Percentiles rank a stretch among this genome's conserved stretches.
phyloP scores from a whole-genome alignment of 2,888 invertebrate genomes.

The Abrostola tripartita region DNA sequence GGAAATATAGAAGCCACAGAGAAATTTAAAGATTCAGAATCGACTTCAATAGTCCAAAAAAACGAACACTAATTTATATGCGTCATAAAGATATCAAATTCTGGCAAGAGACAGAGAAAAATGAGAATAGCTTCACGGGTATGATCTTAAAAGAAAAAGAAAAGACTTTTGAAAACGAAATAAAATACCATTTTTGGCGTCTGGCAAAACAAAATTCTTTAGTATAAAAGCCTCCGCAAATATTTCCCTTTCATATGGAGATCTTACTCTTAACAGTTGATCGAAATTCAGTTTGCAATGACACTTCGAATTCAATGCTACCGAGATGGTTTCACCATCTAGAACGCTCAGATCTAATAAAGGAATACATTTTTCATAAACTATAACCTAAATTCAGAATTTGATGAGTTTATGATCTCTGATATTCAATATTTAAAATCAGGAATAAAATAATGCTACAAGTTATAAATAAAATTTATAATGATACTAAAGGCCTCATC shows the following conservation, averaged over 20 bases:
- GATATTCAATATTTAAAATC: too few species aligned
- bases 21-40: too few species aligned
- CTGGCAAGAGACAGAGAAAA: too few species aligned
- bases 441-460: too few species aligned
- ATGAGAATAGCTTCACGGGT: neutral
- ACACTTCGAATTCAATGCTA: conserved; percentile 4
- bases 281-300: conserved; percentile 11
- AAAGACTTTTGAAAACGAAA: neutral
- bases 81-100: too few species aligned
- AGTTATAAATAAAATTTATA: too few species aligned
- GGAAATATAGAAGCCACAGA: too few species aligned
- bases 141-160: neutral
- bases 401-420: too few species aligned
- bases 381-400: too few species aligned
- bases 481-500: too few species aligned
- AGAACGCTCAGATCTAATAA: neutral
- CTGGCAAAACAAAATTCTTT: conserved; percentile 1
- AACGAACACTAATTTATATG: too few species aligned
- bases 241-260: conserved; percentile 11
- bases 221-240: conserved; percentile 5
- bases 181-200: neutral
- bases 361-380: neutral
- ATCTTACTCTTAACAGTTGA: conserved; percentile 10
- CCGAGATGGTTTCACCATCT: neutral
- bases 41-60: too few species aligned